Conservation (phyloP, 2,113 vertebrate species). For the Eurypyga helias region DNA sequence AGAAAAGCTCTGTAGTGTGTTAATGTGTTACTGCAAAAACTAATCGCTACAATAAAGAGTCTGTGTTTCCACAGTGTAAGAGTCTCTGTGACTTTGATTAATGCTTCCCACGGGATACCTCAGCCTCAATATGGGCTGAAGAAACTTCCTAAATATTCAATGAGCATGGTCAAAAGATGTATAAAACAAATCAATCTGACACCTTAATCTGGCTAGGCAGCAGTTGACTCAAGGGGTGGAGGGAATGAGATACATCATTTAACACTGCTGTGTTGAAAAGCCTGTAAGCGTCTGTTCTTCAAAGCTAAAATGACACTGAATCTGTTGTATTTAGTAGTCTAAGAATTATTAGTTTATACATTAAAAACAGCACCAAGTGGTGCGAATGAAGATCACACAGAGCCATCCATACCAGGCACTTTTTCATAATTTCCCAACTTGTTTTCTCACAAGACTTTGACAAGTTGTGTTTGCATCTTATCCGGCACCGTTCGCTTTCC, state of each 20-base stretch:
- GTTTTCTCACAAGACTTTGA: slow-evolving; percentile 48
- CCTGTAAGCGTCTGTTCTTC: slow-evolving; percentile 88
- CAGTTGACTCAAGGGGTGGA: slow-evolving; percentile 88
- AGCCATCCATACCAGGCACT: slow-evolving; percentile 26
- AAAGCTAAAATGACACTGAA: slow-evolving; percentile 80
- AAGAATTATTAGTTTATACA: slow-evolving; percentile 81
- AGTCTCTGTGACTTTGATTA: slow-evolving; percentile 85
- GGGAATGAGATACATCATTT: slow-evolving; percentile 89
- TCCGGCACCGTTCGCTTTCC: not conserved
- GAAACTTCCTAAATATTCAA: slow-evolving; percentile 92
- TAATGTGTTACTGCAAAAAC: slow-evolving; percentile 88
- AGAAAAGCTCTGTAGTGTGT: slow-evolving; percentile 85
- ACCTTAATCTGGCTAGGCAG: slow-evolving; percentile 95
- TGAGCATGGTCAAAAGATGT: slow-evolving; percentile 91
- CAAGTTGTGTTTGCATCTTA: slow-evolving; percentile 53
- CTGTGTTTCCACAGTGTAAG: slow-evolving; percentile 84
- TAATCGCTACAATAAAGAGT: slow-evolving; percentile 86
- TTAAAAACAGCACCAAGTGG: slow-evolving; percentile 74
- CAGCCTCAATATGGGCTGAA: slow-evolving; percentile 87
- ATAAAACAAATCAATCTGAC: slow-evolving; percentile 93
- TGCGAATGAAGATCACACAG: slow-evolving; percentile 56
- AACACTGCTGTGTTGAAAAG: slow-evolving; percentile 89
- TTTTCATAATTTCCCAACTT: slow-evolving; percentile 42
- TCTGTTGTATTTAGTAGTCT: slow-evolving; percentile 78
- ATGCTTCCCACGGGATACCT: slow-evolving; percentile 88